Conservation (phyloP, 1,140 invertebrate genomes). For the Venturia canescens region DNA sequence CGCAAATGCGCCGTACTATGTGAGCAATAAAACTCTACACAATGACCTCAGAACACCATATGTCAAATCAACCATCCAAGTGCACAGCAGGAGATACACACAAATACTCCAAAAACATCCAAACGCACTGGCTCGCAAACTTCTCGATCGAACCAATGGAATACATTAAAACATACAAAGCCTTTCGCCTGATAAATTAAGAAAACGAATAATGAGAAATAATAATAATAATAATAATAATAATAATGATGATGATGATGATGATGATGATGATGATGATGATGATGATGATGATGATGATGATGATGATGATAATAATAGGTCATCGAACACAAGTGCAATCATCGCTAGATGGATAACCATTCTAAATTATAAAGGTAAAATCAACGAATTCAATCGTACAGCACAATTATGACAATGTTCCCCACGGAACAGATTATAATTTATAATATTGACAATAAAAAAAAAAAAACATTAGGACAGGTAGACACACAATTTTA, state of each 20-base stretch:
- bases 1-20: conserved; percentile 12
- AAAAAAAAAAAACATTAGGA: no score
- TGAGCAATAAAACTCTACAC: not conserved
- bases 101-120: conserved; percentile 20
- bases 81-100: not conserved
- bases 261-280: no score
- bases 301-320: no score
- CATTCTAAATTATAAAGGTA: no score
- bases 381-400: not conserved
- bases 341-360: no score
- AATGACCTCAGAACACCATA: not conserved
- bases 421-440: not conserved
- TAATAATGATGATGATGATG: no score
- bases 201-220: no score
- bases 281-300: no score
- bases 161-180: not conserved
- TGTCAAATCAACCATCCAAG: not conserved
- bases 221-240: no score
- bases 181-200: not conserved
- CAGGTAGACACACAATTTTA: no score
- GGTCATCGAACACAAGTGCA: no score
- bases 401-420: not conserved
- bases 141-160: conserved; percentile 1
- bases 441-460: not conserved
- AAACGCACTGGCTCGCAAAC: conserved; percentile 5